Conservation (phyloP, 2,113 vertebrate genomes). For the Balaeniceps rex region DNA sequence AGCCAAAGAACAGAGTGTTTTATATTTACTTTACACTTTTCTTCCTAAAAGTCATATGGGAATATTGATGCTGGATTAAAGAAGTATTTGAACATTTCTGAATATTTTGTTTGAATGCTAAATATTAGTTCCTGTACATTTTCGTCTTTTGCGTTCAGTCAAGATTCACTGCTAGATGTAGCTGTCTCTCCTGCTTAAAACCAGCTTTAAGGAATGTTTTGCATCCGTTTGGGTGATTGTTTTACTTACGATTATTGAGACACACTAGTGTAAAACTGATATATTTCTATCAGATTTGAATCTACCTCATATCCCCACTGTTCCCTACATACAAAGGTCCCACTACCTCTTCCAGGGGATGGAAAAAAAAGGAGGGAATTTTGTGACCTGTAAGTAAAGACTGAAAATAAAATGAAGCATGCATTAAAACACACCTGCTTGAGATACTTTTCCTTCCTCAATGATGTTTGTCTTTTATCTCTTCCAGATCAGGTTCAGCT, state of each 20-base stretch:
- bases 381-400: background rate
- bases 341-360: background rate
- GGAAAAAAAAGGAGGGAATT: background rate
- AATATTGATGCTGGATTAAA: background rate
- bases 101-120: background rate
- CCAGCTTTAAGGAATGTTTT: background rate
- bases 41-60: background rate
- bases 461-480: background rate
- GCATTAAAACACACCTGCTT: conserved; percentile 7
- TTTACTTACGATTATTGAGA: background rate
- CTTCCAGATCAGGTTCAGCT: background rate
- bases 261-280: background rate
- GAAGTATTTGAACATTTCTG: background rate
- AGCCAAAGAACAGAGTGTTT: background rate
- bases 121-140: background rate
- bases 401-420: background rate
- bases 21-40: background rate
- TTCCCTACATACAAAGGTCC: background rate
- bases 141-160: background rate
- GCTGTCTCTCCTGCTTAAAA: background rate
- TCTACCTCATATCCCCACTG: background rate
- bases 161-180: background rate
- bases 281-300: background rate
- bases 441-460: background rate
- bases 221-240: background rate